Evolutionary conservation across 2,888 invertebrate species (phyloP).

Genomic region (Tenthredo mesomela): DNA sequence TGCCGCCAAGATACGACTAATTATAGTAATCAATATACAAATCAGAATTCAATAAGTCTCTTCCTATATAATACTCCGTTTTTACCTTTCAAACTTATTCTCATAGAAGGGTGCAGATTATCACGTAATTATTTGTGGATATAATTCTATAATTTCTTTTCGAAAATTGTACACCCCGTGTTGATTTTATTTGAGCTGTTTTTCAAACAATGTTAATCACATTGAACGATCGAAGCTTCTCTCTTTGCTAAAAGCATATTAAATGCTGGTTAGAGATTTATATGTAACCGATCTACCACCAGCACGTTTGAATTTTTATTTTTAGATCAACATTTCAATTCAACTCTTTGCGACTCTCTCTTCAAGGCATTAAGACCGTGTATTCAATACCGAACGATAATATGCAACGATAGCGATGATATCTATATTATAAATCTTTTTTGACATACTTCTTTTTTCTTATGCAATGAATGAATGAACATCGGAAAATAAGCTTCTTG

Average conservation of each 20-base stretch:
- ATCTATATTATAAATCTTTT: background rate
- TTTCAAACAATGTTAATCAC: background rate
- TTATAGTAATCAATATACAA: slow-evolving; percentile 43
- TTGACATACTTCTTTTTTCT: background rate
- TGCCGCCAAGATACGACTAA: slow-evolving; percentile 27
- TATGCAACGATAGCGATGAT: background rate
- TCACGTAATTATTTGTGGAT: slow-evolving; percentile 17
- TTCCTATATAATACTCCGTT: slow-evolving; percentile 20
- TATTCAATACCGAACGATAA: background rate
- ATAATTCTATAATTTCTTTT: too few species aligned
- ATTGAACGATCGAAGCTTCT: background rate
- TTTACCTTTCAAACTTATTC: background rate
- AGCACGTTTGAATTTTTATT: background rate
- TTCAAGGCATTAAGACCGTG: background rate
- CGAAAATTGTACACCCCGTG: background rate
- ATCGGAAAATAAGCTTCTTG: background rate
- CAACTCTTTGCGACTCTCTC: background rate
- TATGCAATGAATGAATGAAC: background rate
- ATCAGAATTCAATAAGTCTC: slow-evolving; percentile 15
- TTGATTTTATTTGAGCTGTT: background rate
- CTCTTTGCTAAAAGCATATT: background rate
- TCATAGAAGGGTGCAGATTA: background rate
- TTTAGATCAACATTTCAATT: background rate
- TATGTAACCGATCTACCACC: background rate
- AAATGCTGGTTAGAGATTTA: background rate